Conservation (phyloP, 2,888 invertebrate species). For the Aspidapion aeneum region DNA sequence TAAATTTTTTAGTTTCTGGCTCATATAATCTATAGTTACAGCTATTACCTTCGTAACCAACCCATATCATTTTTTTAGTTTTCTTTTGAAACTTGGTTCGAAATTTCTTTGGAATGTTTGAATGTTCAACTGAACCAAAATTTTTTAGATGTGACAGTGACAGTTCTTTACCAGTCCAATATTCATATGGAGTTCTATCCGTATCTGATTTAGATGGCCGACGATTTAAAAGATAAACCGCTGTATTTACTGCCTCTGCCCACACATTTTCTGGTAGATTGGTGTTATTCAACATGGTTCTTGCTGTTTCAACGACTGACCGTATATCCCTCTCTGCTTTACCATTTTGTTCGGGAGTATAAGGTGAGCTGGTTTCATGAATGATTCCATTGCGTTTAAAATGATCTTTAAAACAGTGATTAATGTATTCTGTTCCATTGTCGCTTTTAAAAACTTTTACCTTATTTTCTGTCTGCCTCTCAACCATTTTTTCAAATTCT, state of each 20-base stretch:
- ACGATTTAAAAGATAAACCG: slow-evolving; percentile 37
- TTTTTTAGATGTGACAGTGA: too few species aligned
- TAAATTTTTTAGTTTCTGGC: too few species aligned
- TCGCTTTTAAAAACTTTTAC: not conserved
- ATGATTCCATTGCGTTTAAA: slow-evolving; percentile 30
- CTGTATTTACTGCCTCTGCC: slow-evolving; percentile 32
- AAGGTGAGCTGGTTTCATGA: slow-evolving; percentile 28
- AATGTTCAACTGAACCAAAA: too few species aligned
- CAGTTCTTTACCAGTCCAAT: too few species aligned
- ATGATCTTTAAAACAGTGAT: slow-evolving; percentile 23
- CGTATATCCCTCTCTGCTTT: slow-evolving; percentile 35
- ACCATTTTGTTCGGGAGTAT: slow-evolving; percentile 37
- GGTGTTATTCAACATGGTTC: slow-evolving; percentile 33
- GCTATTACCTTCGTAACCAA: too few species aligned
- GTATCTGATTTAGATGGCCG: not conserved
- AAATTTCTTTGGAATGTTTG: too few species aligned
- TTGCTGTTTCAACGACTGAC: slow-evolving; percentile 37
- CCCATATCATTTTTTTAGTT: too few species aligned
- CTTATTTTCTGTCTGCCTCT: slow-evolving; percentile 18
- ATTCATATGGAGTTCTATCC: not conserved
- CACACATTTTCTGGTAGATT: slow-evolving; percentile 33
- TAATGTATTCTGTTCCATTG: slow-evolving; percentile 23
- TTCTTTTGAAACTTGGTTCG: too few species aligned
- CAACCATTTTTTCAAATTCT: slow-evolving; percentile 14
- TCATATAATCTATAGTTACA: too few species aligned